Evolutionary conservation across 2,113 vertebrate species (phyloP).

Genomic region (Lepus timidus): DNA sequence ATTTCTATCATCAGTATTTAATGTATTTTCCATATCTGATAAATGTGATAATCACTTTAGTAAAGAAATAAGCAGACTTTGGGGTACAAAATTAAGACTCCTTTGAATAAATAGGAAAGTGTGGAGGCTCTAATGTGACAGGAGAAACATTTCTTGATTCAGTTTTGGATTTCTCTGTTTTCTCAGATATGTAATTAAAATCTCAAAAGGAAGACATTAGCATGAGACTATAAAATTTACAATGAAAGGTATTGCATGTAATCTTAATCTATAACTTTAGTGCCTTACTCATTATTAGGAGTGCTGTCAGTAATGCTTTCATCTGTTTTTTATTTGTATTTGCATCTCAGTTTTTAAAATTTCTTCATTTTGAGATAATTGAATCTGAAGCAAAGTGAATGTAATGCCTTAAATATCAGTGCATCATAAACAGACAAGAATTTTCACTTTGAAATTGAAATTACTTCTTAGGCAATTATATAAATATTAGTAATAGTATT

Average conservation of each 20-base stretch:
- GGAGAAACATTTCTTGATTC: constrained; percentile 15
- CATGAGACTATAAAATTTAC: constrained; percentile 12
- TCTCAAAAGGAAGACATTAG: neutral
- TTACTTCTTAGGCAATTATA: constrained; percentile 9
- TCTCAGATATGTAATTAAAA: constrained; percentile 44
- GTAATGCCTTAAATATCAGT: neutral
- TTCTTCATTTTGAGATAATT: constrained; percentile 36
- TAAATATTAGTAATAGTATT: constrained; percentile 50
- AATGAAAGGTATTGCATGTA: constrained; percentile 32
- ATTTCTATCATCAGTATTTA: neutral
- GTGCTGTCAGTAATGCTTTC: neutral
- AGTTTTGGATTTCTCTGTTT: constrained; percentile 38
- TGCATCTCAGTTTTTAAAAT: neutral
- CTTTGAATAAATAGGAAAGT: constrained; percentile 33
- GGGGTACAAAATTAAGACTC: neutral
- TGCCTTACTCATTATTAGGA: neutral
- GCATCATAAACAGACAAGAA: neutral
- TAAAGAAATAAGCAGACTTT: neutral
- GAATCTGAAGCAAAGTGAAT: constrained; percentile 36
- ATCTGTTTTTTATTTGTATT: constrained; percentile 40
- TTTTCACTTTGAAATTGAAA: constrained; percentile 66
- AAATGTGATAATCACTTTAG: constrained; percentile 25
- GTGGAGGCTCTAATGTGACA: neutral
- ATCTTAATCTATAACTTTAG: neutral
- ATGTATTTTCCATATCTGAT: constrained; percentile 38